Percentiles rank a stretch among this genome's conserved stretches.
Conservation (phyloP, 2,888 invertebrate species). For the Cephus pulcher region DNA sequence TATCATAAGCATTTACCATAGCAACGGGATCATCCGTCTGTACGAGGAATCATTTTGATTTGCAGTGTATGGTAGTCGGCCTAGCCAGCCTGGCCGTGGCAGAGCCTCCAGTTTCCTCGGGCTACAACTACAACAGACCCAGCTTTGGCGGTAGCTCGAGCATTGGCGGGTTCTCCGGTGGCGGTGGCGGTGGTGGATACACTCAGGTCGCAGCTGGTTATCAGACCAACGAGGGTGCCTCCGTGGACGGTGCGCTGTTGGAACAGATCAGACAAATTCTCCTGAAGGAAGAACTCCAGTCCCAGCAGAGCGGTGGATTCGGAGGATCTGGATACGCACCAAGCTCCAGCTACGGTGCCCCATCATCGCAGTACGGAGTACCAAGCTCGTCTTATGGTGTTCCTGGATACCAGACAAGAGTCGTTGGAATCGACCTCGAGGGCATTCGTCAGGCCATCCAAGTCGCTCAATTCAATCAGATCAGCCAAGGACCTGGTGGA, state of each 20-base stretch:
- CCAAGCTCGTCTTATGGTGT: conserved; percentile 78
- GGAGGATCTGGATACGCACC: conserved; percentile 65
- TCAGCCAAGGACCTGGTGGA: conserved; percentile 69
- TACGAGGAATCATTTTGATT: conserved; percentile 37
- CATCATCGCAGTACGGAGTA: conserved; percentile 76
- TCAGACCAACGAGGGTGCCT: conserved; percentile 85
- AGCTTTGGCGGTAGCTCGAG: conserved; percentile 70
- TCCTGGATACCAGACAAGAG: conserved; percentile 71
- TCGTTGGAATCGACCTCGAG: conserved; percentile 87
- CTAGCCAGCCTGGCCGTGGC: conserved; percentile 81
- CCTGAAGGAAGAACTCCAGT: conserved; percentile 81
- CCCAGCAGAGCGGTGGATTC: conserved; percentile 69
- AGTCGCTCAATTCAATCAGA: conserved; percentile 86
- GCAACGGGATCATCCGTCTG: too few species aligned
- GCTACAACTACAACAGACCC: conserved; percentile 69
- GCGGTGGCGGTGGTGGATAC: conserved; percentile 71
- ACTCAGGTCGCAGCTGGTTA: conserved; percentile 81
- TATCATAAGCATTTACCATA: too few species aligned
- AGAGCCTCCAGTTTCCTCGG: conserved; percentile 73
- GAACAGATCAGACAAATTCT: conserved; percentile 89
- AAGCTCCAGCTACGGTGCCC: conserved; percentile 67
- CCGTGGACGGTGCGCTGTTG: conserved; percentile 82
- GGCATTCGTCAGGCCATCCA: conserved; percentile 89
- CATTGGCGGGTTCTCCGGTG: conserved; percentile 50
- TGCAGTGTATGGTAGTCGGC: conserved; percentile 86